These are phyloP conservation scores for Puma concolor DNA, from an alignment of 2,113 vertebrate species.

Conservation along the genomic window DNA sequence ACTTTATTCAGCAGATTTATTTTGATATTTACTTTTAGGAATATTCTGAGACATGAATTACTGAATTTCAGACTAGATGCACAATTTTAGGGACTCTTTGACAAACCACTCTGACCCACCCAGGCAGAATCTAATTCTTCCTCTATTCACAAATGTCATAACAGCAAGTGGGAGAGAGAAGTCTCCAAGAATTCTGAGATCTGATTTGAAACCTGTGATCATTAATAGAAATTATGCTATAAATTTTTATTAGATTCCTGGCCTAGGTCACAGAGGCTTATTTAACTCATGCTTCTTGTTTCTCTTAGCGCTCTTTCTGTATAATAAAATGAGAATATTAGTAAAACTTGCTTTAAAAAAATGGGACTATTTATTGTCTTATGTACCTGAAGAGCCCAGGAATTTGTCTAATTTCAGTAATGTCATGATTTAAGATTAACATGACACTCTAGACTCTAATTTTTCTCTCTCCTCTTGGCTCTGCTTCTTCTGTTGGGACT, in stretches of 20 bases:
- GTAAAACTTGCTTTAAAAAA: neutral
- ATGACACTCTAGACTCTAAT: neutral
- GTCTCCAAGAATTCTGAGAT: neutral
- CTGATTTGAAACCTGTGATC: neutral
- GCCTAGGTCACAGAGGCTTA: neutral
- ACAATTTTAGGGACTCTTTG: constrained; percentile 20
- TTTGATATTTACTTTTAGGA: neutral
- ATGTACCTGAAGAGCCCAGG: neutral
- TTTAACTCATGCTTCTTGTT: constrained; percentile 1
- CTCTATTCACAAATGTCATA: neutral
- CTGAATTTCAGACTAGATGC: neutral
- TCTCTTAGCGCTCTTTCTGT: neutral
- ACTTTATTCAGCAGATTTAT: neutral
- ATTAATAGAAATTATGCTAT: constrained; percentile 27
- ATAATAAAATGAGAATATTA: neutral
- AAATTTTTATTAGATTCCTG: neutral
- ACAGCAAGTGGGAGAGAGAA: neutral
- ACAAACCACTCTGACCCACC: constrained; percentile 10
- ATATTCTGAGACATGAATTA: neutral
- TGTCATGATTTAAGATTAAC: neutral
- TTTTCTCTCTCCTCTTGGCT: neutral
- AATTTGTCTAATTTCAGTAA: neutral
- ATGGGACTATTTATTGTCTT: neutral
- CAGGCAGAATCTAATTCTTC: neutral
- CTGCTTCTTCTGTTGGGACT: neutral